Conservation (phyloP, 1,140 invertebrate genomes). For the Tachypleus tridentatus region DNA sequence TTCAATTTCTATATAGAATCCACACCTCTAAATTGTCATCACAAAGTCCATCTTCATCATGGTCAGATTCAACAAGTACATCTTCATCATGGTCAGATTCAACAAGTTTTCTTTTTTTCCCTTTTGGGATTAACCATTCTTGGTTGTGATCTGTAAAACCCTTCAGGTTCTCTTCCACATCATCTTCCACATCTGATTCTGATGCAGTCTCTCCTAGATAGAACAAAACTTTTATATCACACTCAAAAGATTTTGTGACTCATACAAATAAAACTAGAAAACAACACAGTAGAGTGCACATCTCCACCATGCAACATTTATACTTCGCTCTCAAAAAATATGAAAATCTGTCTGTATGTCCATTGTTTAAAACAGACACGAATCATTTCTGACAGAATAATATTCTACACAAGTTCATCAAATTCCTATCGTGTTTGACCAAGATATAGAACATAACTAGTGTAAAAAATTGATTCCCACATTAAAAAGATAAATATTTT, state of each 20-base stretch:
- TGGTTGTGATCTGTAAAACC: conserved; percentile 56
- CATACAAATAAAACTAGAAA: background rate
- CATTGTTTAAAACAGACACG: no score
- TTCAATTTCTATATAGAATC: no score
- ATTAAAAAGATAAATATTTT: no score
- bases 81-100: conserved; percentile 34
- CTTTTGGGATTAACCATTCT: conserved; percentile 46
- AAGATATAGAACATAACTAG: no score
- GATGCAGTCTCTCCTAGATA: conserved; percentile 19
- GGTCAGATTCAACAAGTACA: conserved; percentile 30
- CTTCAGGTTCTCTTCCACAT: conserved; percentile 22
- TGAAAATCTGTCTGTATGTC: no score
- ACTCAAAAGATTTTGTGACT: conserved; percentile 5
- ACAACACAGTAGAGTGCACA: background rate
- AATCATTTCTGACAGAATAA: no score
- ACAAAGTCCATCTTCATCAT: background rate
- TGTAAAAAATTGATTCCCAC: no score
- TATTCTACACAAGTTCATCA: no score
- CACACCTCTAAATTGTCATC: no score
- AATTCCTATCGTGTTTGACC: no score
- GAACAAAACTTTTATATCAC: conserved; percentile 7
- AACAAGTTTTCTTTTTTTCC: conserved; percentile 31
- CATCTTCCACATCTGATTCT: conserved; percentile 16
- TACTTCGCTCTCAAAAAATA: no score
- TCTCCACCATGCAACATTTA: conserved; percentile 3